phyloP scores from a whole-genome alignment of 2,888 invertebrate genomes.

The Pterostichus madidus region DNA sequence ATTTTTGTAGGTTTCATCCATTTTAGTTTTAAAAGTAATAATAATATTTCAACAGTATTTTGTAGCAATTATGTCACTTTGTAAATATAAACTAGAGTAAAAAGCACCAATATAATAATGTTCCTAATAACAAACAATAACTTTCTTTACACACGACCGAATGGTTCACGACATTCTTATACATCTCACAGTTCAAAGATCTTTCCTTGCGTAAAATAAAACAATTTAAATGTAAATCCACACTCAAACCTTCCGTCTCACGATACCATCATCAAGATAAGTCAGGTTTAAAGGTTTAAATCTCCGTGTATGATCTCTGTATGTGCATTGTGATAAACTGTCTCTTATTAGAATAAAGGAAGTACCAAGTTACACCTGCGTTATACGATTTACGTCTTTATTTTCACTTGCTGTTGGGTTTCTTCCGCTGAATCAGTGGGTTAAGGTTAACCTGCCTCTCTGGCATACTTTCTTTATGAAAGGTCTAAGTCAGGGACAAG shows the following conservation, averaged over 20 bases:
- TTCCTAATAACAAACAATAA: background rate
- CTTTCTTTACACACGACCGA: background rate
- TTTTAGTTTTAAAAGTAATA: no score
- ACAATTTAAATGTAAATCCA: conserved; percentile 26
- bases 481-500: conserved; percentile 76
- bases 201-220: conserved; percentile 1
- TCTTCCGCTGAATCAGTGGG: conserved; percentile 70
- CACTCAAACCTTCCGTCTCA: background rate
- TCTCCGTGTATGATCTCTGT: conserved; percentile 43
- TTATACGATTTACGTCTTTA: conserved; percentile 2
- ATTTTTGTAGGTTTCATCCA: no score
- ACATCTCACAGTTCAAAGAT: conserved; percentile 4
- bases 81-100: background rate
- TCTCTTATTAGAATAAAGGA: conserved; percentile 50
- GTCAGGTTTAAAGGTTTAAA: conserved; percentile 4
- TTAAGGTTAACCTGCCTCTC: conserved; percentile 75
- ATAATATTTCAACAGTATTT: no score
- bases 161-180: background rate
- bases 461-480: conserved; percentile 77
- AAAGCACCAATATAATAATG: conserved; percentile 1
- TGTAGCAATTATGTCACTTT: no score
- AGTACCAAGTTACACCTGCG: conserved; percentile 1
- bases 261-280: conserved; percentile 1
- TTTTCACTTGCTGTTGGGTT: background rate
- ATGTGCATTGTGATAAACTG: conserved; percentile 49